phyloP scores from a whole-genome alignment of 2,888 invertebrate genomes.

The Oligia latruncula region DNA sequence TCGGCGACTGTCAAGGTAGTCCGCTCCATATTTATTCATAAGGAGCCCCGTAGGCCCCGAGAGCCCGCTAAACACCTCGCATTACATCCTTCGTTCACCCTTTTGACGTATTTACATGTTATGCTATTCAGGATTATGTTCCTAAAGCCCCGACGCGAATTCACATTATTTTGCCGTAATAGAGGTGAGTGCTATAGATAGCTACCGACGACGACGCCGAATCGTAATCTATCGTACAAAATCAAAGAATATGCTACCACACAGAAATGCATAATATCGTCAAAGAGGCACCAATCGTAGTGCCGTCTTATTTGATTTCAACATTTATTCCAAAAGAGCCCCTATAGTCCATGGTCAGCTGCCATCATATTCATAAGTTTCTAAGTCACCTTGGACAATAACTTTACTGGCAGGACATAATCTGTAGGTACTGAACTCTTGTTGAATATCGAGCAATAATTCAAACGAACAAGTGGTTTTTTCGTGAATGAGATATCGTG shows the following conservation, averaged over 20 bases:
- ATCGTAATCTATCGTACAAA: constrained; percentile 9
- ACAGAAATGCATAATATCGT: constrained; percentile 10
- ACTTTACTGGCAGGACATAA: constrained; percentile 48
- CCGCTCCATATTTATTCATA: constrained; percentile 78
- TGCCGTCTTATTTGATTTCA: not conserved
- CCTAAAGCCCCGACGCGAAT: constrained; percentile 62
- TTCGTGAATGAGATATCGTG: constrained; percentile 41
- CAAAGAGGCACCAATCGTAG: constrained; percentile 3
- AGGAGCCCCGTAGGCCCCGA: constrained; percentile 67
- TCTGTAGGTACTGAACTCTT: constrained; percentile 38
- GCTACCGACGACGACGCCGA: not conserved
- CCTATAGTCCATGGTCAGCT: not conserved
- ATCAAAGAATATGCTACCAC: not conserved
- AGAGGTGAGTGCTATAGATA: constrained; percentile 27
- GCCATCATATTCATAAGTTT: not conserved
- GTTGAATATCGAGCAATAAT: constrained; percentile 54
- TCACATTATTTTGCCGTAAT: constrained; percentile 69
- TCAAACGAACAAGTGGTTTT: constrained; percentile 48
- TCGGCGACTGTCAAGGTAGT: constrained; percentile 61
- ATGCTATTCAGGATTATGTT: constrained; percentile 72
- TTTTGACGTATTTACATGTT: constrained; percentile 76
- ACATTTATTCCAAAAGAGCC: not conserved
- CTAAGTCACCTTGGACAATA: constrained; percentile 29
- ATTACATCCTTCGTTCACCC: constrained; percentile 75
- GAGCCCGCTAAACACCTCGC: constrained; percentile 76